Evolutionary conservation across 2,113 vertebrate genomes (phyloP).

Genomic region (Nyctereutes procyonoides): DNA sequence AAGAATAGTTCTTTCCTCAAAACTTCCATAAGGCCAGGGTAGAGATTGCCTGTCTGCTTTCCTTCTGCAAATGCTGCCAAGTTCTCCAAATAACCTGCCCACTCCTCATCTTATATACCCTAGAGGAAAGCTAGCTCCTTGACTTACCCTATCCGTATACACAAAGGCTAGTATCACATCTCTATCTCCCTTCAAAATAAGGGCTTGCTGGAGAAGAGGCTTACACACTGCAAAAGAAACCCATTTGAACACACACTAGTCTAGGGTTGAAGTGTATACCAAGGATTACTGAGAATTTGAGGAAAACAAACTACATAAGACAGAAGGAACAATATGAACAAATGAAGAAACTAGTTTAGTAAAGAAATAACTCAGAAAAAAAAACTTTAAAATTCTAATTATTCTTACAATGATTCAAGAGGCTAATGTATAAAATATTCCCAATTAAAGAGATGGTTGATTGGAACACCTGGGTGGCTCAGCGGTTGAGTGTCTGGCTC

Average conservation of each 20-base stretch:
- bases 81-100: not conserved
- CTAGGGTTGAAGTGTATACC: not conserved
- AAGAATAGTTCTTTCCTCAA: not conserved
- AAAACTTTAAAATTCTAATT: constrained; percentile 31
- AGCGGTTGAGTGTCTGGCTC: too few relatives aligned
- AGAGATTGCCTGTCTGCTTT: not conserved
- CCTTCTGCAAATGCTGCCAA: not conserved
- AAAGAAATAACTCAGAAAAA: not conserved
- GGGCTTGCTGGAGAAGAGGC: not conserved
- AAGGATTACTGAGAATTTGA: constrained; percentile 37
- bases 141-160: not conserved
- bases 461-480: too few relatives aligned
- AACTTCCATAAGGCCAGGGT: not conserved
- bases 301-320: constrained; percentile 42
- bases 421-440: not conserved
- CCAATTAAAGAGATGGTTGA: not conserved
- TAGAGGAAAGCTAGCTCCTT: constrained; percentile 12
- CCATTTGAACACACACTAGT: not conserved
- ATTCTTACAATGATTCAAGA: constrained; percentile 27
- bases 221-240: not conserved
- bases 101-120: not conserved
- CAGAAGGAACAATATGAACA: constrained; percentile 23
- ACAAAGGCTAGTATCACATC: constrained; percentile 11
- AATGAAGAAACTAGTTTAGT: constrained; percentile 3
- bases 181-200: constrained; percentile 38